These are phyloP conservation scores for Micrastur ruficollis DNA, from an alignment of 2,797 vertebrate species.

Conservation along the genomic window DNA sequence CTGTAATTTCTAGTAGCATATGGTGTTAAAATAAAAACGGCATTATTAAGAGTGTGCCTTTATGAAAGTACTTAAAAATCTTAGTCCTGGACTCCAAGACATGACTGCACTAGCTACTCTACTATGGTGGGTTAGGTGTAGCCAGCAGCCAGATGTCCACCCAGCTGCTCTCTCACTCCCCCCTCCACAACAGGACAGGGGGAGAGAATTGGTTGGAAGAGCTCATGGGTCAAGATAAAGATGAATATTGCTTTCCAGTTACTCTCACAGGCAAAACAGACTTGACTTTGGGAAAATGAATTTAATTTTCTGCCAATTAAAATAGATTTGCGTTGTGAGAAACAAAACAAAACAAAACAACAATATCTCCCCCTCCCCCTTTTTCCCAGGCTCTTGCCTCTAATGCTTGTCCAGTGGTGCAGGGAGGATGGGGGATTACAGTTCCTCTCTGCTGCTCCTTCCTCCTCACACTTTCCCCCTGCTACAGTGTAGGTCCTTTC, in stretches of 20 bases:
- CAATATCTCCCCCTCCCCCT: background rate
- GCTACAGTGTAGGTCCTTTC: background rate
- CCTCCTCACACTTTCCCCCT: background rate
- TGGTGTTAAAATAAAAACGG: background rate
- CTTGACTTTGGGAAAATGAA: background rate
- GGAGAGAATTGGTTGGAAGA: background rate
- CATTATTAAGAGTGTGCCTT: background rate
- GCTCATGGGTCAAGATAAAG: too few relatives aligned
- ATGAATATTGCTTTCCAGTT: too few relatives aligned
- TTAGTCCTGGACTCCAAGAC: background rate
- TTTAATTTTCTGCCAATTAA: background rate
- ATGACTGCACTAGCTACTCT: background rate
- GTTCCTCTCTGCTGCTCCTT: background rate
- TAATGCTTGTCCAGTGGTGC: background rate
- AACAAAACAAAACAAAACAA: background rate
- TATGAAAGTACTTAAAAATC: background rate
- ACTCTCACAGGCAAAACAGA: too few relatives aligned
- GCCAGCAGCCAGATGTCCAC: background rate
- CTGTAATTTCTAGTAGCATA: background rate
- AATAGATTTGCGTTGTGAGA: background rate
- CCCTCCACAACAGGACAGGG: background rate
- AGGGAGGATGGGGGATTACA: background rate
- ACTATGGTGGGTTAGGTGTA: background rate
- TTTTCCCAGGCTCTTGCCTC: background rate
- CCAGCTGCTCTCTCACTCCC: background rate